Evolutionary conservation across 2,888 invertebrate genomes (phyloP), one percentile per base, ranked within the genome.

Genomic region (Dendrolimus houi): DNA sequence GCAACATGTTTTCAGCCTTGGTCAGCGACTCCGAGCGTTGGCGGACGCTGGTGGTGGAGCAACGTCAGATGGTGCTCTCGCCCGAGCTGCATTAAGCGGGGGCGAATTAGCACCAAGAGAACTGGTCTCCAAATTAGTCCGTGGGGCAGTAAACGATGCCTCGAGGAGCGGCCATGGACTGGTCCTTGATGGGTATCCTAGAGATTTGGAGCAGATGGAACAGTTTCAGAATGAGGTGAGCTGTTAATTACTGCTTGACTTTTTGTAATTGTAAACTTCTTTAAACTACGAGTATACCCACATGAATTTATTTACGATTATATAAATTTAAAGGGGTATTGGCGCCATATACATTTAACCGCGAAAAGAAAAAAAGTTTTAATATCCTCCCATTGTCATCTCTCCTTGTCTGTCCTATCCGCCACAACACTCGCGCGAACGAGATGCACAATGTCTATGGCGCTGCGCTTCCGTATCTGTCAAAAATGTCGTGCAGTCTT

Each of bases 161-260:
- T 83, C 87, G 1, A 83, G 93, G 60, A 85, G 87, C 52, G 93
- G 93, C 8, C 93, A 93, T 29, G 98, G 98, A 6, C 94, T 98
- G 59, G 93, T 99, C 59, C 93, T 99, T 58, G 99, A 99, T 72
- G 99, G 99, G 0, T 99, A 96, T 80, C 99, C 99, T 0, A 91
- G 99, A 58, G 97, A 98, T 73, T 88, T 97, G 77, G 94, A 94
- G 55, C 99, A 99, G 89, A 95, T 97, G 66, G 92, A 94, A 57
- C 93, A 94, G 72, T 99, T 99, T 80, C 97, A 99, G 84, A 93
- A 92, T 58, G 96, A 97, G 94, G 98, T 98, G 71, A 76, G 75
- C 54, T 54, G 17, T 17, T 17, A 17, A 17, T 17, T 17, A 17
- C 17, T 2, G 6, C 6, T 29, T 6, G 6, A 29, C 29, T 29